Percentiles rank a stretch among this genome's conserved stretches.
Conservation (phyloP, 1,140 invertebrate genomes). For the Linepithema humile region DNA sequence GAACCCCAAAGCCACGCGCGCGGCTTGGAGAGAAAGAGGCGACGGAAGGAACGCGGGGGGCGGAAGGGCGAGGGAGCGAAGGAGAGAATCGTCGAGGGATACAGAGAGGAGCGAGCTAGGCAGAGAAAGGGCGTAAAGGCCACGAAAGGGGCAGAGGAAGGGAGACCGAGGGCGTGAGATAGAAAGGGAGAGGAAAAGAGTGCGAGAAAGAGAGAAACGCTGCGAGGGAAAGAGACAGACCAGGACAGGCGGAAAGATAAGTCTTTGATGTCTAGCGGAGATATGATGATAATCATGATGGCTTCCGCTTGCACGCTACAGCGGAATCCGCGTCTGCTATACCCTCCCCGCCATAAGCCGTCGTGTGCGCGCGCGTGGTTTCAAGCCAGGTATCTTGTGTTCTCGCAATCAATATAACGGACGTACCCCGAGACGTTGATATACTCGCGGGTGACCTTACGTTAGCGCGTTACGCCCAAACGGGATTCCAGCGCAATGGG, state of each 20-base stretch:
- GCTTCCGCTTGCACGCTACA: conserved; percentile 71
- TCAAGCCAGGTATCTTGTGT: conserved; percentile 67
- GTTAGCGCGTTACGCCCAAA: conserved; percentile 49
- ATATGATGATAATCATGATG: conserved; percentile 78
- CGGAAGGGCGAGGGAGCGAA: neutral
- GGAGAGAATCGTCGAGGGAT: conserved; percentile 45
- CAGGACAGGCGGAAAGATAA: conserved; percentile 68
- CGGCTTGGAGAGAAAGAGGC: conserved; percentile 37
- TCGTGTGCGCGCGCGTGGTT: conserved; percentile 65
- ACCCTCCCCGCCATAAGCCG: conserved; percentile 28
- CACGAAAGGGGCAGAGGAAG: neutral
- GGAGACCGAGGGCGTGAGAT: neutral
- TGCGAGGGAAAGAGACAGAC: conserved; percentile 23
- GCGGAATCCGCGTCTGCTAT: conserved; percentile 65
- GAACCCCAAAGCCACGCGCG: conserved; percentile 66
- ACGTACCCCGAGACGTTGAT: conserved; percentile 68
- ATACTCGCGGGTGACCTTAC: conserved; percentile 61
- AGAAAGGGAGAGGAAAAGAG: neutral
- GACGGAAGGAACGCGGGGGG: neutral
- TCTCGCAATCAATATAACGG: conserved; percentile 73
- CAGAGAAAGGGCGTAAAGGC: conserved; percentile 49
- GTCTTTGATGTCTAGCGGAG: conserved; percentile 79
- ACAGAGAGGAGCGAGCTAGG: conserved; percentile 12
- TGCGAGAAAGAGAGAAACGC: neutral
- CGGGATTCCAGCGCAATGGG: conserved; percentile 48